Base-by-base conservation (phyloP, 2,113 vertebrate species). In the Muscicapa adusta region DNA sequence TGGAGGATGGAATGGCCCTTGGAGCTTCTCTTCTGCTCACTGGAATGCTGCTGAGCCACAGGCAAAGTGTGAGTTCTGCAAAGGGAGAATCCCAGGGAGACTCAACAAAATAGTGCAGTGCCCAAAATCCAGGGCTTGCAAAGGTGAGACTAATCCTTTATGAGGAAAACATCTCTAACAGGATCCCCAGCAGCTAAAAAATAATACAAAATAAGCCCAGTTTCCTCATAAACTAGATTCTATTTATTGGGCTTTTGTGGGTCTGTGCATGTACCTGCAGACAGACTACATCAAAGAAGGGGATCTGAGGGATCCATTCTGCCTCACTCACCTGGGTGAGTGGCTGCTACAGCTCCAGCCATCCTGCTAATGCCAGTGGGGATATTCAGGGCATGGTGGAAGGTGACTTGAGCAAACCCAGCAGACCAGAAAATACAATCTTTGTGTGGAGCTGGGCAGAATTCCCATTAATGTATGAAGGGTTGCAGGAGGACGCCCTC, bases 321-420 rank as follows among this genome's bases (percentile, higher is more conserved):
- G 57, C 65, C 13, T 4, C 0, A 0, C 26, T 62, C n/a, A 18
- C 26, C 12, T 31, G 70, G 5, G 3, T 15, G 1, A n/a, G 36
- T 25, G 16, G 13, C 60, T 34, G 10, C 29, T 18, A 11, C 20
- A 50, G 48, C 29, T 67, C 23, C 61, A 54, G 38, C 18, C 2
- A 2, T 22, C 28, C 60, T 48, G 42, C 61, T 71, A 5, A 8
- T 54, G n/a, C 51, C 33, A 34, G 10, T 20, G 42, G 28, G 73
- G 29, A 8, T 58, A 3, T 43, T 60, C 48, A 38, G 56, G 74
- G 38, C 10, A 8, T 26, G 42, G 61, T 16, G 34, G 47, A 70
- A 86, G 25, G 28, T 76, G 45, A 15, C n/a, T 56, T 24, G 7
- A 50, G 31, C 42, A 58, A 66, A 83, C 13, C 43, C 23, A 24